Evolutionary conservation across 2,113 vertebrate genomes (phyloP), one percentile per base, ranked within the genome.

Genomic region (Talpa occidentalis): DNA sequence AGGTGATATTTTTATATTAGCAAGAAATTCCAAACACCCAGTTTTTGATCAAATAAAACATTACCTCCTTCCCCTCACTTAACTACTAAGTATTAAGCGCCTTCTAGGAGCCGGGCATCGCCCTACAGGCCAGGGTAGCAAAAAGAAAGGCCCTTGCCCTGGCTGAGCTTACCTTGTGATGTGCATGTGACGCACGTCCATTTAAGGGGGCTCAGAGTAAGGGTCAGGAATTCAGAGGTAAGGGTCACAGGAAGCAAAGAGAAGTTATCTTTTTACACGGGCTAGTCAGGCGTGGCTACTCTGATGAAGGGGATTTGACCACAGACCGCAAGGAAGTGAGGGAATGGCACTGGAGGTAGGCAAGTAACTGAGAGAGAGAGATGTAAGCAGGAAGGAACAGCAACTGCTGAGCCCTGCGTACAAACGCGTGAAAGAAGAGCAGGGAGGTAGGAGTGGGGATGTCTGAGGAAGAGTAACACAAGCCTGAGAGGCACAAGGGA

Each of bases 1-100:
- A 89, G 76, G 16, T 73, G 37, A 42, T 64, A 11, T n/a, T 69
- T 94, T 85, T 72, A 86, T 10, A 69, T 62, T 52, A 93, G 37
- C 59, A 83, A 66, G 44, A 88, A 84, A 73, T 69, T 91, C 30
- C 62, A 91, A 86, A 96, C 44, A 74, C 37, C 7, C 12, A 82
- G 62, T n/a, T 84, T 22, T 17, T 52, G 21, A 85, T 66, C 10
- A 60, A 47, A 83, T 88, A 60, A 91, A 88, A 81, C 54, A 56
- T 14, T 4, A 37, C 6, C 3, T 80, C 26, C 11, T 30, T 59
- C 17, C 49, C 40, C 28, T 60, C 21, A 90, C 32, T 64, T n/a
- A 79, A 87, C 69, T 69, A 54, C 54, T 54, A 49, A 26, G 21
- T 42, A 59, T 0, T 22, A 7, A 42, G 14, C 30, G 2, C 52